phyloP scores from a whole-genome alignment of 1,140 invertebrate species.

The Drosophila nigromelanica region DNA sequence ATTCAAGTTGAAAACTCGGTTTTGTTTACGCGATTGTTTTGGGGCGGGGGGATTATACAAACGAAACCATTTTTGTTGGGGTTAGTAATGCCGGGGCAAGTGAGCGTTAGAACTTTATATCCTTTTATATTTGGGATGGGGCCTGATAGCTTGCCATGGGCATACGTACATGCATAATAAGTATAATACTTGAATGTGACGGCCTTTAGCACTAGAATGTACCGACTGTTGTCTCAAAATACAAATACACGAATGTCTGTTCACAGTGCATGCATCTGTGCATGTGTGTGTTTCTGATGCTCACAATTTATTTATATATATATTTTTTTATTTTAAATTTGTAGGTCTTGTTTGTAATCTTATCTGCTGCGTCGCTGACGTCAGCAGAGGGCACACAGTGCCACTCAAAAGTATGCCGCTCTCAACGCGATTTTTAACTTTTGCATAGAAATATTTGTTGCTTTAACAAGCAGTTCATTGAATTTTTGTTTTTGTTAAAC shows the following conservation, averaged over 20 bases:
- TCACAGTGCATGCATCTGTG: constrained; percentile 10
- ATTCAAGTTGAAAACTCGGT: constrained; percentile 49
- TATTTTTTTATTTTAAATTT: constrained; percentile 30
- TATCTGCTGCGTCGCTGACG: constrained; percentile 60
- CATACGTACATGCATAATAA: constrained; percentile 56
- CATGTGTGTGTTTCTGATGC: constrained; percentile 33
- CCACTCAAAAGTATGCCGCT: constrained; percentile 55
- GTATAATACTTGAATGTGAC: constrained; percentile 68
- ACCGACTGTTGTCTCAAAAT: constrained; percentile 56
- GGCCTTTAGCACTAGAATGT: constrained; percentile 75
- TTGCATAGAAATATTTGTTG: constrained; percentile 28
- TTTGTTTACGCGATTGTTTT: constrained; percentile 53
- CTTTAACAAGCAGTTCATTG: constrained; percentile 27
- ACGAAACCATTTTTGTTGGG: constrained; percentile 64
- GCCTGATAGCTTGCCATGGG: constrained; percentile 31
- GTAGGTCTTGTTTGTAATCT: constrained; percentile 61
- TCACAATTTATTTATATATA: constrained; percentile 45
- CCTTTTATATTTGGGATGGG: constrained; percentile 25
- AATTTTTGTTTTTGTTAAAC: constrained; percentile 30
- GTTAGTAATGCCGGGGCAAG: constrained; percentile 3
- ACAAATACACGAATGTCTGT: constrained; percentile 52
- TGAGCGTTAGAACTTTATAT: constrained; percentile 30
- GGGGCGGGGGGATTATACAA: constrained; percentile 59
- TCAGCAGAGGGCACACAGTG: constrained; percentile 67
- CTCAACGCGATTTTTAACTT: constrained; percentile 24